Evolutionary conservation across 2,888 invertebrate species (phyloP), one percentile per base, ranked within the genome.

Genomic region (Desoria tigrina): DNA sequence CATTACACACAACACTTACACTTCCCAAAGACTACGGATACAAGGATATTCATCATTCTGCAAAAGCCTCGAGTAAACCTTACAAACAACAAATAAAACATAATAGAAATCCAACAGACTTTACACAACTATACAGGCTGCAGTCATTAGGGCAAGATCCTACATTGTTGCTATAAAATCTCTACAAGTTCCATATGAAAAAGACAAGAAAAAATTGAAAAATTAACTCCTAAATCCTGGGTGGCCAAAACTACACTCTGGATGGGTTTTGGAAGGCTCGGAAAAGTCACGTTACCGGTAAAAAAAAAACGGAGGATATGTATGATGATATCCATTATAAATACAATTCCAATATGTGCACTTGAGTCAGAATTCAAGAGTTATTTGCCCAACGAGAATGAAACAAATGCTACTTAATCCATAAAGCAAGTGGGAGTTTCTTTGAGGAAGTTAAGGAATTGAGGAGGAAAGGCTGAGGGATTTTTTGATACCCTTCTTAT

Each of bases 401-500:
- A 45, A 45, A 45, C 45, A 45, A 45, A 45, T 45, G 45, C 45
- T 16, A 45, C 45, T 45, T 45, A 45, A 45, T 45, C 45, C 45
- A 45, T 16, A 45, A 45, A 45, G 45, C 45, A 45, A 45, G 45
- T 45, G 45, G 45, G 45, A 45, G 55, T 55, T 26, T 55, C 51
- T 9, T 51, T 24, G 14, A 51, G 6, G 51, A 51, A 51, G 51
- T 51, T 51, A 6, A 9, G 55, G 28, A 55, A 55, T 55, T 32
- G 55, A 54, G 53, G 54, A 61, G 54, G 42, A 53, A 62, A 55
- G 16, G 56, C 49, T 56, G 23, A 28, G 28, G 49, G 28, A 56
- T 55, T 62, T 62, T 62, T 62, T 62, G 54, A 53, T 61, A 53
- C 54, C 27, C 27, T 56, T 62, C 62, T 62, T 55, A 56, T 56